phyloP scores from a whole-genome alignment of 2,888 invertebrate species.

The Adelognathus sp. region DNA sequence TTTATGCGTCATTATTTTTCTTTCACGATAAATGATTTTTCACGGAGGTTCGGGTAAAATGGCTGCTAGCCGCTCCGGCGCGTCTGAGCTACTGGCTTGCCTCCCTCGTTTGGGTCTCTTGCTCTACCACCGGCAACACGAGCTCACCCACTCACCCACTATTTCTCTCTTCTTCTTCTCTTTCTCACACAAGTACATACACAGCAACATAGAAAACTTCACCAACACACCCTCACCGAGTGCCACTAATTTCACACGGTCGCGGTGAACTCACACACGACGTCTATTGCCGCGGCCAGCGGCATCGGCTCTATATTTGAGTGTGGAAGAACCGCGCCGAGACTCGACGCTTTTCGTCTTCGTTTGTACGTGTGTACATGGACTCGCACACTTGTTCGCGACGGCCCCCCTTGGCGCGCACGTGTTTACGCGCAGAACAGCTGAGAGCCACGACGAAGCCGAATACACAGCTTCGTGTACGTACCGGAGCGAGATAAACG shows the following conservation, averaged over 20 bases:
- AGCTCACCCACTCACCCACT: conserved; percentile 54
- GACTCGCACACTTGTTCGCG: conserved; percentile 61
- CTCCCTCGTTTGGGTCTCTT: conserved; percentile 79
- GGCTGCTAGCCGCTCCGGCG: conserved; percentile 80
- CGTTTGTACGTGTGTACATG: conserved; percentile 33
- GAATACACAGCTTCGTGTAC: conserved; percentile 49
- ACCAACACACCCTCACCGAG: conserved; percentile 65
- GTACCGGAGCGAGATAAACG: conserved; percentile 39
- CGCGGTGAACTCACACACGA: conserved; percentile 62
- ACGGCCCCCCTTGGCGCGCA: conserved; percentile 74
- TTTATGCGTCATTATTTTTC: background rate
- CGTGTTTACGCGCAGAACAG: conserved; percentile 80
- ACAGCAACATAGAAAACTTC: conserved; percentile 14
- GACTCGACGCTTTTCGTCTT: conserved; percentile 13
- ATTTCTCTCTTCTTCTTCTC: background rate
- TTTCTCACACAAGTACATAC: background rate
- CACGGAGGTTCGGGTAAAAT: conserved; percentile 78
- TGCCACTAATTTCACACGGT: conserved; percentile 71
- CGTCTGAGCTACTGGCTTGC: conserved; percentile 80
- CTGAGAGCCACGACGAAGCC: conserved; percentile 70
- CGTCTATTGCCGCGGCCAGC: background rate
- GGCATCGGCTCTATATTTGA: conserved; percentile 4
- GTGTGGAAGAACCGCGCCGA: conserved; percentile 29
- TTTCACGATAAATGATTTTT: conserved; percentile 60
- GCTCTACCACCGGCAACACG: conserved; percentile 49